phyloP scores from a whole-genome alignment of 2,888 invertebrate genomes.

The Encarsia formosa region DNA sequence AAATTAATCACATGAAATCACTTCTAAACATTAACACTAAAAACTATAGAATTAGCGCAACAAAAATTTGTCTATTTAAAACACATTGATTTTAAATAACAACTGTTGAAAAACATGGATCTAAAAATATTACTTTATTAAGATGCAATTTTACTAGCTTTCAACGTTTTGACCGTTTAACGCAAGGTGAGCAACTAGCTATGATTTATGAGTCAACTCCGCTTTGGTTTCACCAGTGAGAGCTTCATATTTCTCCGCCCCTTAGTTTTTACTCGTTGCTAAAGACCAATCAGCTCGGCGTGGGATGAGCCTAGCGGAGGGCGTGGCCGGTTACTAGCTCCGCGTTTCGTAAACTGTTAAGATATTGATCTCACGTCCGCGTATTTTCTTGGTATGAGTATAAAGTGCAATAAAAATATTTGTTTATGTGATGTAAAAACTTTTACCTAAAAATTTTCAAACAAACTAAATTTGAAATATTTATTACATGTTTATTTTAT shows the following conservation, averaged over 20 bases:
- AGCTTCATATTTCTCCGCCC: conserved; percentile 8
- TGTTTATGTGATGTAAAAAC: no score
- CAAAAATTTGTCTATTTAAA: no score
- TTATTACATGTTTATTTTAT: no score
- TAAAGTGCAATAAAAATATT: no score
- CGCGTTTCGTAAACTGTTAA: conserved; percentile 35
- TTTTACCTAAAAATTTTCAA: no score
- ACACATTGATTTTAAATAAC: neutral
- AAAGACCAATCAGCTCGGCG: conserved; percentile 20
- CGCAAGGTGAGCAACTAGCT: conserved; percentile 46
- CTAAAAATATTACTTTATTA: neutral
- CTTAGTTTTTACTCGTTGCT: conserved; percentile 6
- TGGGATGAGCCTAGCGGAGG: conserved; percentile 11
- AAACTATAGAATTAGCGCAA: neutral
- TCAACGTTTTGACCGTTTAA: conserved; percentile 36
- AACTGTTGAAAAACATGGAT: neutral
- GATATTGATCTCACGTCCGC: conserved; percentile 47
- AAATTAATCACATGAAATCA: neutral
- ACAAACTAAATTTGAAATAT: no score
- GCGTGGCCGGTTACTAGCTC: conserved; percentile 24
- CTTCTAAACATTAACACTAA: neutral
- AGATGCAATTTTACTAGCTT: conserved; percentile 4
- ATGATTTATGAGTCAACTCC: conserved; percentile 46
- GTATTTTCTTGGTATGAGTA: no score
- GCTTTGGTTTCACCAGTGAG: conserved; percentile 24